These are phyloP conservation scores for Gastrophysa polygoni DNA, from an alignment of 2,888 invertebrate species.

Conservation along the genomic window DNA sequence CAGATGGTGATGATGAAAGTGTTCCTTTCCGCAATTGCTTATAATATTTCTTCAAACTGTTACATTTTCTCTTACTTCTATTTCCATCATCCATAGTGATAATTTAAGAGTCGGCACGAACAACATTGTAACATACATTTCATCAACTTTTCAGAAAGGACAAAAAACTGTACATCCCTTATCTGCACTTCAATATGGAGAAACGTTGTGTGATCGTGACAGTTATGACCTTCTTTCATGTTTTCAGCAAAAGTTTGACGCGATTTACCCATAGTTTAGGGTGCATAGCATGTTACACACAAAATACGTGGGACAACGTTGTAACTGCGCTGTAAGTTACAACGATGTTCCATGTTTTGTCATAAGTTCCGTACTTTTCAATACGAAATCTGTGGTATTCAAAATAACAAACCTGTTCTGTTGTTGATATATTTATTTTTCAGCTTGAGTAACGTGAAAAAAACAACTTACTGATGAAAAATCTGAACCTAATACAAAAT, in stretches of 20 bases:
- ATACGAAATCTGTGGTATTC: too few relatives aligned
- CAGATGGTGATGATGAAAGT: too few relatives aligned
- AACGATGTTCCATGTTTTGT: constrained; percentile 7
- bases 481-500: constrained; percentile 6
- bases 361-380: too few relatives aligned
- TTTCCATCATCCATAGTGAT: too few relatives aligned
- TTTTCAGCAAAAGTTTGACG: constrained; percentile 3
- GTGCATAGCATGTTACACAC: constrained; percentile 9
- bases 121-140: constrained; percentile 8
- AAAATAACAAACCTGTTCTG: too few relatives aligned
- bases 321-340: constrained; percentile 2
- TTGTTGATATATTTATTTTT: constrained; percentile 1
- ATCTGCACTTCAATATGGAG: constrained; percentile 6
- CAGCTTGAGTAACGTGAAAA: not conserved
- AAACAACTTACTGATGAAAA: constrained; percentile 1
- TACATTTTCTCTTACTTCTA: too few relatives aligned
- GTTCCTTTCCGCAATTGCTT: too few relatives aligned
- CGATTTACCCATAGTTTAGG: constrained; percentile 4
- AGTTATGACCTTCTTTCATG: constrained; percentile 7
- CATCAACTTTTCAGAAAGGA: constrained; percentile 3
- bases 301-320: constrained; percentile 9
- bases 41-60: too few relatives aligned
- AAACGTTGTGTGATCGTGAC: not conserved
- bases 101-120: constrained; percentile 8
- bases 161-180: constrained; percentile 6